Evolutionary conservation across 2,888 invertebrate species (phyloP).

Genomic region (Cybosia mesomella): DNA sequence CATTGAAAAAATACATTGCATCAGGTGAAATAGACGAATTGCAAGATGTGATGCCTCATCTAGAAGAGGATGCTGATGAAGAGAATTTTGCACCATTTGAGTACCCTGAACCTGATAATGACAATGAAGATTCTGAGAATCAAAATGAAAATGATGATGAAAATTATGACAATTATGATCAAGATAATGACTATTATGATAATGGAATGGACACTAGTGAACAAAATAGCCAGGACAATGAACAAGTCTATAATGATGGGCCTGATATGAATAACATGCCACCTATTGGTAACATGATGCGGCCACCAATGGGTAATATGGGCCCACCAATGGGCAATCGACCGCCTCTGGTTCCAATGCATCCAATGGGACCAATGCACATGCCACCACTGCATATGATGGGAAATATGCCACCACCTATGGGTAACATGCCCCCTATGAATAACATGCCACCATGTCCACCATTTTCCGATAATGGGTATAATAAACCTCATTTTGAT

Average conservation of each 20-base stretch:
- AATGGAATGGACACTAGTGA: slow-evolving; percentile 78
- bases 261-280: slow-evolving; percentile 62
- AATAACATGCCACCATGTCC: slow-evolving; percentile 62
- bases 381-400: slow-evolving; percentile 62
- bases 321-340: slow-evolving; percentile 53
- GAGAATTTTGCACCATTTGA: slow-evolving; percentile 80
- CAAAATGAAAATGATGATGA: slow-evolving; percentile 62
- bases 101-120: slow-evolving; percentile 73
- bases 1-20: slow-evolving; percentile 92
- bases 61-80: slow-evolving; percentile 88
- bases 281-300: slow-evolving; percentile 53
- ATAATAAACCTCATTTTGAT: slow-evolving; percentile 75
- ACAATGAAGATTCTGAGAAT: slow-evolving; percentile 58
- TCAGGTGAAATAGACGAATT: slow-evolving; percentile 94
- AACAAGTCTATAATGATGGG: slow-evolving; percentile 72
- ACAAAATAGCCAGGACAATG: slow-evolving; percentile 75
- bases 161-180: slow-evolving; percentile 69
- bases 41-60: slow-evolving; percentile 91
- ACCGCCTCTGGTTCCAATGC: slow-evolving; percentile 52
- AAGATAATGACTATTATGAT: slow-evolving; percentile 75
- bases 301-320: slow-evolving; percentile 57
- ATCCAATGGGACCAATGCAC: slow-evolving; percentile 56
- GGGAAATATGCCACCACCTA: slow-evolving; percentile 64
- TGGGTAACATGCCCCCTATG: slow-evolving; percentile 60
- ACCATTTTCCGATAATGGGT: slow-evolving; percentile 76